These are phyloP conservation scores for Oceanodroma leucorhoa DNA, from an alignment of 2,797 vertebrate species.

Conservation along the genomic window DNA sequence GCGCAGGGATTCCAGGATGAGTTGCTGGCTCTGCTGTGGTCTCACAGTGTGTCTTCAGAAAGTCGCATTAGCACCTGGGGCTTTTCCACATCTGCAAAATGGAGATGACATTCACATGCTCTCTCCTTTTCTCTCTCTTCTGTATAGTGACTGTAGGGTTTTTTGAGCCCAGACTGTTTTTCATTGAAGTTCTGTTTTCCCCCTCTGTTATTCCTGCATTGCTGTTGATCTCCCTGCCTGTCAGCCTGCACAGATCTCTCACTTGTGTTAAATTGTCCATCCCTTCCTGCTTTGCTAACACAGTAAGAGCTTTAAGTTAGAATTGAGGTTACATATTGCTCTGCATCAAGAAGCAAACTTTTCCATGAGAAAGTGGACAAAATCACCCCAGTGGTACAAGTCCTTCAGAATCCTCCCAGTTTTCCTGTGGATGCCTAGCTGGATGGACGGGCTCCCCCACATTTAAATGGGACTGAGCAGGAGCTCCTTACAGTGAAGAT, in stretches of 20 bases:
- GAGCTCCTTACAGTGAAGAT: neutral
- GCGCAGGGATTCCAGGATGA: neutral
- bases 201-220: neutral
- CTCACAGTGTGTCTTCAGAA: neutral
- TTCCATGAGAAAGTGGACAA: neutral
- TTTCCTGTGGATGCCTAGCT: neutral
- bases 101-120: neutral
- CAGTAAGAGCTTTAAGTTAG: neutral
- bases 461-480: neutral
- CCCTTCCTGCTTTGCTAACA: neutral
- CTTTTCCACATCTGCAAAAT: constrained; percentile 3
- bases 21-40: neutral
- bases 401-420: neutral
- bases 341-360: neutral
- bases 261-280: neutral
- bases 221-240: neutral
- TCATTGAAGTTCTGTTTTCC: neutral
- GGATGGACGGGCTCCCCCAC: neutral
- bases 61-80: neutral
- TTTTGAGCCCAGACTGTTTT: neutral
- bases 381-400: neutral
- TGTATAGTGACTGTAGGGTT: neutral
- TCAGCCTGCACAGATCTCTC: neutral
- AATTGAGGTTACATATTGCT: neutral
- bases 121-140: neutral